Base-by-base conservation (phyloP, 1,140 invertebrate species). In the Bombus superbus region DNA sequence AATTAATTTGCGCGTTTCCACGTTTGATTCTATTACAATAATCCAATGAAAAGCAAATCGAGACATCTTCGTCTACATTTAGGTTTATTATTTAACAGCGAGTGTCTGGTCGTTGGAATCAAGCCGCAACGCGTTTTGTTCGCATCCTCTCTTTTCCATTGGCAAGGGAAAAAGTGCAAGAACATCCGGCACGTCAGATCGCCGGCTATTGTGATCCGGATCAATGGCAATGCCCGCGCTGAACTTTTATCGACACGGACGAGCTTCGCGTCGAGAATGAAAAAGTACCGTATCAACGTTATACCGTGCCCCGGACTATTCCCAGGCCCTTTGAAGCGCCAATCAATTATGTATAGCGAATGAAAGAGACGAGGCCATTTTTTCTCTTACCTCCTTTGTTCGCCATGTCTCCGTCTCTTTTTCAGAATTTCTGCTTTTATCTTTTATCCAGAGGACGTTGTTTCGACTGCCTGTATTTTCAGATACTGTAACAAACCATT, bases 331-430 rank as follows among this genome's bases (percentile, higher is more conserved):
- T 91, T 92, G 87, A 92, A 89, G 89, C 88, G 75, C 89, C 86
- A 88, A 92, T 92, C 86, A 92, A 92, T 92, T 91, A 91, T 89
- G 86, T 80, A 79, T 77, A 83, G 66, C 81, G 72, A 86, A 76
- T 72, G 73, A 28, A 77, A 77, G 64, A 53, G 35, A 42, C 80
- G 80, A 44, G 53, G 5, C 66, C 82, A 44, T 53, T 68, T 71
- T 32, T 68, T 25, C 25, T 40, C 35, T 73, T 35, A 15, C 38
- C n/a, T 38, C 57, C 62, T 74, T 79, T 81, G 76, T 85, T 68
- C 84, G 38, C 6, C 53, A 22, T 66, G 28, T 47, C 11, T n/a
- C 40, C 3, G 28, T 44, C 35, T 18, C 32, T 13, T 22, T 69
- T 53, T 40, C 74, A 40, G 6, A 40, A 40, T 59, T n/a, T n/a